Evolutionary conservation across 2,888 invertebrate species (phyloP), one percentile per base, ranked within the genome.

Genomic region (Phyllotreta cruciferae): DNA sequence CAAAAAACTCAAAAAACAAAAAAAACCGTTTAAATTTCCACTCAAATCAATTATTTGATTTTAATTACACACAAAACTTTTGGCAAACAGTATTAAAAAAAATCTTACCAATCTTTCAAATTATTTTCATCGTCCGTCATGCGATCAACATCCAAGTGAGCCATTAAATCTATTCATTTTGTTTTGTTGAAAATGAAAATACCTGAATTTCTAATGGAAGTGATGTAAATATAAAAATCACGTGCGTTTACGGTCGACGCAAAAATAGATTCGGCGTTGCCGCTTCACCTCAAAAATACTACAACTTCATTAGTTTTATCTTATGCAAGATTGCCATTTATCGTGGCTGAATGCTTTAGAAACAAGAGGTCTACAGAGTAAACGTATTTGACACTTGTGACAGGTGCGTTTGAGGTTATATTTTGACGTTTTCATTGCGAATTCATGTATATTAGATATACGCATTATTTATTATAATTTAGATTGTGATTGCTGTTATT

Each of bases 171-270:
- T 61, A 60, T 66, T 60, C 62, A 58, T 54, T 49, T 34, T 44
- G 37, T 49, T 63, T 66, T 63, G 56, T 61, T 52, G 24, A 24
- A 24, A 24, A 24, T 24, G 24, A 36, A 60, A 66, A 56, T 50
- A 56, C 56, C 36, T n/a, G 57, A 61, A 44, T 64, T 57, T 49
- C 10, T 50, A 50, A 63, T 69, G 73, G 70, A 68, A 72, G 68
- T 69, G 70, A 69, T 74, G 75, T 77, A 78, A 78, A 79, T 78
- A 79, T 72, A 77, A 76, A n/a, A 77, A 78, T 79, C 79, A 79
- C 78, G 78, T 79, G 79, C 78, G 52, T 50, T 36, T 36, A n/a
- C 44, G 45, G 37, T 11, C 57, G 63, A 66, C 66, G 66, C 44
- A 62, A 66, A 63, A 63, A 49, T 39, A 38, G 13, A n/a, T 11